Base-by-base conservation (phyloP, 2,888 invertebrate genomes). In the Andrena haemorrhoa region DNA sequence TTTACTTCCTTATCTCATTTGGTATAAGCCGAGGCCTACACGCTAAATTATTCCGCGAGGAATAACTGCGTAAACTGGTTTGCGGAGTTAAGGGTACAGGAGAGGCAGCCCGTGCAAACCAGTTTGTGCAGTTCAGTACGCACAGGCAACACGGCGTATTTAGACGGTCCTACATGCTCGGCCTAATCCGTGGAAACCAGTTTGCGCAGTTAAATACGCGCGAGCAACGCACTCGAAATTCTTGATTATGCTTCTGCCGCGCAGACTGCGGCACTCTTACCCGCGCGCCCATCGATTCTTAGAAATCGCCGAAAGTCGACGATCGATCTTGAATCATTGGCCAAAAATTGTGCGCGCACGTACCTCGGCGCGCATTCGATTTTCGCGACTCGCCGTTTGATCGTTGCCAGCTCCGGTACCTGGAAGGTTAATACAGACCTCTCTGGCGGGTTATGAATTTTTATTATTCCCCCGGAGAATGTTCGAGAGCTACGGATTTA, bases 11-110 rank as follows among this genome's bases (percentile, higher is more conserved):
- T 75, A 75, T 75, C 75, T 79, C 64, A 64, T 79, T 72, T 49
- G 78, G 51, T 60, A 56, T 51, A 82, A 83, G 78, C 60, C 71
- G 75, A 77, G 84, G 78, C 83, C 83, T 80, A 83, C 79, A 78
- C 85, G 84, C 70, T 83, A 83, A 85, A 85, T 85, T 85, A 85
- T 85, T 78, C 83, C 75, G 53, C 75, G 60, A 60, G 84, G 81
- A 85, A 82, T 81, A 85, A 81, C 77, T 74, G 83, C 77, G 83
- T 80, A 85, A 85, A 85, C 84, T 83, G 85, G 83, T 85, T 84
- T 81, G 78, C 81, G 56, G 74, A 75, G 85, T 78, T 81, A 63
- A 83, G 81, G 75, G 70, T 70, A 72, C 75, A 76, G 75, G 71
- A 72, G 79, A 74, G 80, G 64, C 75, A 74, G 65, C 84, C 84